A percentile compares a stretch with the other conserved stretches of the same genome.
Evolutionary conservation across 2,888 invertebrate species (phyloP).

Genomic region (Oxyteleia sp.): DNA sequence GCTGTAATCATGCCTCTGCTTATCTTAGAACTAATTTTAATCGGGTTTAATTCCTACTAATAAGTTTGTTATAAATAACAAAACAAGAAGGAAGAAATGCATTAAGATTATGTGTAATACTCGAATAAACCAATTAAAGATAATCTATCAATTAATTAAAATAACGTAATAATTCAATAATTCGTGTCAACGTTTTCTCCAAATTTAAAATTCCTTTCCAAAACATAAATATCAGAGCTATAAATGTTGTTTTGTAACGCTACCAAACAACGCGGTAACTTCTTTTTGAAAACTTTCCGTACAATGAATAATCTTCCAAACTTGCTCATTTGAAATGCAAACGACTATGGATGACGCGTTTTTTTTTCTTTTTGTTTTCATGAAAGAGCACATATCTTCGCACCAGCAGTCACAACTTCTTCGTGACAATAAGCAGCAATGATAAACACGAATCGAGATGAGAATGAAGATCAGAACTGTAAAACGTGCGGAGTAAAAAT

Average conservation of each 20-base stretch:
- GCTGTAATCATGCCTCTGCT: constrained; percentile 18
- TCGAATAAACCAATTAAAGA: background rate
- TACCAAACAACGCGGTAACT: constrained; percentile 9
- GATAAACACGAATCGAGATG: constrained; percentile 29
- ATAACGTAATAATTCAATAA: background rate
- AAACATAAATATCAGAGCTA: constrained; percentile 14
- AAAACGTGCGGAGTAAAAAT: constrained; percentile 26
- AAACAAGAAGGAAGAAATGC: too few species aligned
- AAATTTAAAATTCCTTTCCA: constrained; percentile 3
- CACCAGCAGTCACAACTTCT: constrained; percentile 25
- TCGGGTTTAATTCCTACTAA: constrained; percentile 3
- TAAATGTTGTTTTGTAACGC: constrained; percentile 9
- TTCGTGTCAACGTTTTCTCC: background rate
- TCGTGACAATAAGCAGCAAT: constrained; percentile 27
- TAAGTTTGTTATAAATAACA: too few species aligned
- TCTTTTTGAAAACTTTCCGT: constrained; percentile 1
- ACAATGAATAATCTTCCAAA: constrained; percentile 17
- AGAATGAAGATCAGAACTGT: constrained; percentile 42
- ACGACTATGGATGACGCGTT: constrained; percentile 2
- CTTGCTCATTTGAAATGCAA: constrained; percentile 17
- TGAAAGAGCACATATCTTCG: constrained; percentile 7
- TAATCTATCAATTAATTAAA: background rate
- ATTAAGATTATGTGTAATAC: too few species aligned
- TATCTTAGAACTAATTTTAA: constrained; percentile 28
- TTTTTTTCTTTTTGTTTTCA: too few species aligned